Evolutionary conservation across 2,113 vertebrate species (phyloP).

Genomic region (Ovis aries): ARS-UI_Ramb_v3.0 NC_056072.1:56585001-56585500

Average conservation of each 20-base stretch:
- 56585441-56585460: not conserved
- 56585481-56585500: accelerated
- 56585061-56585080: not conserved
- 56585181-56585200: no score
- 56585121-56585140: not conserved
- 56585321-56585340: not conserved
- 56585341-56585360: not conserved
- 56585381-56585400: not conserved
- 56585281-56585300: not conserved
- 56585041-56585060: not conserved
- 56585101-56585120: not conserved
- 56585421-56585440: not conserved
- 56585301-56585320: not conserved
- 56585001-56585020: not conserved
- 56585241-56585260: not conserved
- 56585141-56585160: not conserved
- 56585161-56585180: not conserved
- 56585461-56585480: not conserved
- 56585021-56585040: not conserved
- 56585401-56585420: not conserved
- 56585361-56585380: not conserved
- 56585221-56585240: not conserved
- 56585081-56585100: not conserved
- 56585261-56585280: not conserved
- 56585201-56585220: not conserved